These are phyloP conservation scores for Petrosia ficiformis DNA, from an alignment of 37 sponge, comb jelly and placozoan genomes.

Conservation along the genomic window DNA sequence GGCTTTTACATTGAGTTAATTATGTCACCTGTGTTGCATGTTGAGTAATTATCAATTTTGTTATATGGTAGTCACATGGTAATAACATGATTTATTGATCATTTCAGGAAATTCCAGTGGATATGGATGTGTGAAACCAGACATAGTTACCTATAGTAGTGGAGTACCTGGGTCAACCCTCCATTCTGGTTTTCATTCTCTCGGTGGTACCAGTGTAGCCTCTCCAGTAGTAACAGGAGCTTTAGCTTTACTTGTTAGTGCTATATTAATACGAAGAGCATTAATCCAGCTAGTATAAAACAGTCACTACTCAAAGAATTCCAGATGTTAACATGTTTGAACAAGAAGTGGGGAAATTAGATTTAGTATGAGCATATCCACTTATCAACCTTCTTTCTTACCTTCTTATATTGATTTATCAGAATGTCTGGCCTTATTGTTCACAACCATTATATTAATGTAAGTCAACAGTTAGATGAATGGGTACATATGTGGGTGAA, in stretches of 20 bases:
- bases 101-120: no score
- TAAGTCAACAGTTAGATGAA: no score
- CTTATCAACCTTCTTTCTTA: conserved; percentile 82
- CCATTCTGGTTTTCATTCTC: conserved; percentile 84
- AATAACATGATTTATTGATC: no score
- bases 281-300: conserved; percentile 99
- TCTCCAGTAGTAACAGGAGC: conserved; percentile 97
- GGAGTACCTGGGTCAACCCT: conserved; percentile 88
- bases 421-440: conserved; percentile 99
- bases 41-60: no score
- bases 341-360: conserved; percentile 93
- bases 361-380: conserved; percentile 86
- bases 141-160: conserved; percentile 97
- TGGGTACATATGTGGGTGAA: no score
- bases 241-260: conserved; percentile 81
- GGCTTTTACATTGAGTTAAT: no score
- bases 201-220: conserved; percentile 98
- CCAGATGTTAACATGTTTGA: conserved; percentile 93
- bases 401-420: conserved; percentile 92
- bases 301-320: conserved; percentile 90
- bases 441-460: conserved; percentile 95
- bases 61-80: no score
- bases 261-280: no score
- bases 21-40: no score
- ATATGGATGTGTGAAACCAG: conserved; percentile 98